Conservation (phyloP, 2,797 vertebrate genomes). For the Phoeniculus purpureus region DNA sequence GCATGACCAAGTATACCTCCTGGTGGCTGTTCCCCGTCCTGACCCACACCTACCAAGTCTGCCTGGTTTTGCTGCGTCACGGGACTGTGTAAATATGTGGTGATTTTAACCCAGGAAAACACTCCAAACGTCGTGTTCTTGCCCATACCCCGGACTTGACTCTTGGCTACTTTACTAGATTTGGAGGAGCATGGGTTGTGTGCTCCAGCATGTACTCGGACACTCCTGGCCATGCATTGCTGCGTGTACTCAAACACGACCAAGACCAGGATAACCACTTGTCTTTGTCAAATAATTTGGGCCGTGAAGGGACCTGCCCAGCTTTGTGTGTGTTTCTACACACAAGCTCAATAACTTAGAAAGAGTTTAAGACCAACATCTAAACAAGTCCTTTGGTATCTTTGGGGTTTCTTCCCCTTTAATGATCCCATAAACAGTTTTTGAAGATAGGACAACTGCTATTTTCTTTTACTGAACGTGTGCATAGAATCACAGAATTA, state of each 20-base stretch:
- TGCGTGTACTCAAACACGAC: neutral
- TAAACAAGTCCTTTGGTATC: neutral
- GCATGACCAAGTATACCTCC: neutral
- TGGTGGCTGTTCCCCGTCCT: neutral
- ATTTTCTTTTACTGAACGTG: neutral
- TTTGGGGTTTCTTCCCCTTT: neutral
- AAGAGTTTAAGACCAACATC: neutral
- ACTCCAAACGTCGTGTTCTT: neutral
- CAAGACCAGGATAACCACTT: neutral
- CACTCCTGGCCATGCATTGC: neutral
- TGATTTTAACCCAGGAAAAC: neutral
- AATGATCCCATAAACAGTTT: neutral
- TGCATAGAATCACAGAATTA: too few species aligned
- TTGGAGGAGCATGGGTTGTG: neutral
- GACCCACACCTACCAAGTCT: neutral
- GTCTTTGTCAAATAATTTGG: neutral
- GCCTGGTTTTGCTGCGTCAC: neutral
- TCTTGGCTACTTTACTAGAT: neutral
- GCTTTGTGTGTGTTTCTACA: neutral
- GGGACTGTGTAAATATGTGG: neutral
- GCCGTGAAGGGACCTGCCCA: neutral
- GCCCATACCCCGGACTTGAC: neutral
- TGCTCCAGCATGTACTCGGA: neutral
- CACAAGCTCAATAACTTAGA: neutral
- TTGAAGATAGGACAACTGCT: neutral